Base-by-base conservation (phyloP, 2,888 invertebrate genomes). In the Drosophila neonasuta region DNA sequence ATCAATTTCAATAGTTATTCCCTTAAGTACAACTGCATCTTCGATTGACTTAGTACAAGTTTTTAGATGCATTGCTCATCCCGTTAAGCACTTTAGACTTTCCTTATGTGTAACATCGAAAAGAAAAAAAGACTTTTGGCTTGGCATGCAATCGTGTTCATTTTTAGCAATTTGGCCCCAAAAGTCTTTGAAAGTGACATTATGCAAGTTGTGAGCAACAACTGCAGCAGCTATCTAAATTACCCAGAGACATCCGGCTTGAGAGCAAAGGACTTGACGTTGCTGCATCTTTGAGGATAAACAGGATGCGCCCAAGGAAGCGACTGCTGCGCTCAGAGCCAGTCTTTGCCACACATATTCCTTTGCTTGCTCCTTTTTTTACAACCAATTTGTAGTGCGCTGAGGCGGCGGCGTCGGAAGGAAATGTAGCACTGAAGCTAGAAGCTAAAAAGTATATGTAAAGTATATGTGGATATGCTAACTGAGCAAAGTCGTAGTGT, bases 231-330 rank as follows among this genome's bases (percentile, higher is more conserved):
- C 85, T 87, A 86, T 86, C 85, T 86, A 86, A 86, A 87, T 86
- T 87, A 86, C 86, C 87, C 79, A 78, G 86, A 87, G 83, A 86
- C 85, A 81, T 86, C 85, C 85, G 87, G 76, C 74, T 71, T 71
- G 75, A 55, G 60, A 74, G 68, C 57, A 72, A 71, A 71, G 50
- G 62, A 70, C 74, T 68, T 64, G 68, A 67, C 71, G 58, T 49
- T 54, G 56, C 17, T 60, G 63, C 66, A 62, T 24, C 76, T 78
- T 77, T 68, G 74, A 73, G 79, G 72, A 84, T 84, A 85, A 85
- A 85, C 85, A 85, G 87, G 85, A 85, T 74, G 77, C 71, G 75
- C 79, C 80, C 82, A 75, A 81, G 79, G 77, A 79, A 68, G 76
- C 67, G 17, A 42, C 51, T 41, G 46, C 46, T 50, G 57, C 17